These are phyloP conservation scores for Cygnus olor DNA, from an alignment of 2,797 vertebrate genomes.

Conservation along the genomic window DNA sequence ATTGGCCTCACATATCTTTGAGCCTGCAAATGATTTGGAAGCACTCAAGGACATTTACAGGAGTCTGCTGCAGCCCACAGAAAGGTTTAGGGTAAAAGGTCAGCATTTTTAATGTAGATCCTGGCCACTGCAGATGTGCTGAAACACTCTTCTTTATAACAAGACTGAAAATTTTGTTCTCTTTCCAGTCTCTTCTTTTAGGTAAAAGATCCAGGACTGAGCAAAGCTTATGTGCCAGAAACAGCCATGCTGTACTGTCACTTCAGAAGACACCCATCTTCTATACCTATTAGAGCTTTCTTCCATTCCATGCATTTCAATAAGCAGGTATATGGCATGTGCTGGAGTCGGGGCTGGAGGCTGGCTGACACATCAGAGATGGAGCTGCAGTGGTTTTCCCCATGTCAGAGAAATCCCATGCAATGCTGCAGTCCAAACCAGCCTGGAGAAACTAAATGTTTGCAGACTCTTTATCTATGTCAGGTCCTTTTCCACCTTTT, in stretches of 20 bases:
- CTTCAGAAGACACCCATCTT: not conserved
- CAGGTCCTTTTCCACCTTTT: not conserved
- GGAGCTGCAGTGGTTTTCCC: not conserved
- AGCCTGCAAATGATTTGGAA: not conserved
- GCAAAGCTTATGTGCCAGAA: not conserved
- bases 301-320: not conserved
- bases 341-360: not conserved
- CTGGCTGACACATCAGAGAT: not conserved
- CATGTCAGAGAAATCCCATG: not conserved
- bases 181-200: not conserved
- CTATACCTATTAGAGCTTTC: fast-evolving
- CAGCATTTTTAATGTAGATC: not conserved
- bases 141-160: not conserved
- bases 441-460: not conserved
- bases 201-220: not conserved
- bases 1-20: fast-evolving
- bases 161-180: not conserved
- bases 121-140: not conserved
- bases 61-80: not conserved
- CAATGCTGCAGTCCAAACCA: not conserved
- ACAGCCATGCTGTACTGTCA: not conserved
- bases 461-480: not conserved
- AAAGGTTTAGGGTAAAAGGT: not conserved
- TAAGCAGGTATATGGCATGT: fast-evolving
- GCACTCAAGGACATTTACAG: not conserved